Evolutionary conservation across 2,797 vertebrate species (phyloP), one percentile per base, ranked within the genome.

Genomic region (Cuniculus paca): DNA sequence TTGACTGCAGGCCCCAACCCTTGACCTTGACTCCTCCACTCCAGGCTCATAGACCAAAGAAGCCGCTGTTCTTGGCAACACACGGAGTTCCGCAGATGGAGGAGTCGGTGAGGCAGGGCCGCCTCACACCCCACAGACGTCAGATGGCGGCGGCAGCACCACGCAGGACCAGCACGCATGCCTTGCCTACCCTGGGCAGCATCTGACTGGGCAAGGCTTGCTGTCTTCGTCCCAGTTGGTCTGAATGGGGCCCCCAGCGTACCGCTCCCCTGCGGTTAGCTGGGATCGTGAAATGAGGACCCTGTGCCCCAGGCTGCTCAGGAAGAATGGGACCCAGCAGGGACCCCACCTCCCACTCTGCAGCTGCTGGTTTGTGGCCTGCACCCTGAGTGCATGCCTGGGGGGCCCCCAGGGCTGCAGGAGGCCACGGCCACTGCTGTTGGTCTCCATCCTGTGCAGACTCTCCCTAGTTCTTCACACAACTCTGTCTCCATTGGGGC

Each of bases 11-110:
- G 80, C 68, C 24, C 31, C 87, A 60, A 61, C 45, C 63, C 61
- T 94, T 85, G 74, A 81, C 84, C 61, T 95, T 84, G 96, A 95
- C 92, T 96, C 87, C 90, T 94, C 85, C 75, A 89, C 80, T 95
- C 89, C 87, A 85, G 92, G 96, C 92, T 79, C 91, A 50, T 42
- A 96, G 92, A 97, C 96, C 96, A 98, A 96, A 97, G 97, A 97
- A 97, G 96, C 96, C 95, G 81, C 89, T 95, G 61, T 79, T 95
- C 75, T 91, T 74, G 84, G 94, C 72, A 56, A 74, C 8, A 2
- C 63, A 61, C 80, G 7, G 80, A 92, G 24, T 80, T 88, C 91
- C 6, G 1, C 85, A 60, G 95, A 88, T 6, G 77, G 65, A 75
- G 34, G 74, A 75, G 91, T 78, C 5, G 4, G 75, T 70, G 86